These are phyloP conservation scores for Nymphalis io DNA, from an alignment of 1,140 invertebrate genomes.

Conservation along the genomic window DNA sequence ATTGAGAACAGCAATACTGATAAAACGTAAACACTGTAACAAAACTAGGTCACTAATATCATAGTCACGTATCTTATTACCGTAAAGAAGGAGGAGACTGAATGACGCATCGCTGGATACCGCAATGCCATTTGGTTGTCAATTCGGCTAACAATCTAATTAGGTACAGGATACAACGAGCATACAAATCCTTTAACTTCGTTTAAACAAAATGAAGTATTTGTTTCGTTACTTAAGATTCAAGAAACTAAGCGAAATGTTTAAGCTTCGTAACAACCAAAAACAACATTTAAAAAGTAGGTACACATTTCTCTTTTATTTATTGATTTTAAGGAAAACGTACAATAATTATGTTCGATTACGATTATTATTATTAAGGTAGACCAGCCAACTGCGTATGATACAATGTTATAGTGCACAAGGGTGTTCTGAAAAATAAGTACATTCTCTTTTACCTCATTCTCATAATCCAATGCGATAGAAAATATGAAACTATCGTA, in stretches of 20 bases:
- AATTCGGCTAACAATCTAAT: constrained; percentile 7
- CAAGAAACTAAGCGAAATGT: neutral
- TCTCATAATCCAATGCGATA: neutral
- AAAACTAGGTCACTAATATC: constrained; percentile 12
- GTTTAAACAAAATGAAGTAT: neutral
- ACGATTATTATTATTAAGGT: too few species aligned
- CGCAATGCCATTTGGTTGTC: constrained; percentile 1
- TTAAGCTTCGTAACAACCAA: too few species aligned
- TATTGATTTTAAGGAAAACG: too few species aligned
- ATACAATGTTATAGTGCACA: too few species aligned
- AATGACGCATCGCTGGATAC: constrained; percentile 1
- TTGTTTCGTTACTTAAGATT: neutral
- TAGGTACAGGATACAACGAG: neutral
- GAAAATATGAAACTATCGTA: neutral
- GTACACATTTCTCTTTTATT: too few species aligned
- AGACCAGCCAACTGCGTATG: too few species aligned
- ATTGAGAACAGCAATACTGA: neutral
- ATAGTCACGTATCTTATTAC: constrained; percentile 16
- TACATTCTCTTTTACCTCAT: too few species aligned
- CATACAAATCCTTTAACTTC: constrained; percentile 2
- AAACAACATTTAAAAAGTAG: too few species aligned
- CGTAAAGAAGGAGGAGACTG: neutral
- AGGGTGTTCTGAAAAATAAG: too few species aligned
- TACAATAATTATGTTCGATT: too few species aligned
- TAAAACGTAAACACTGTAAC: constrained; percentile 6